These are phyloP conservation scores for Oophaga pumilio DNA, from an alignment of 2,113 vertebrate species.

Conservation along the genomic window DNA sequence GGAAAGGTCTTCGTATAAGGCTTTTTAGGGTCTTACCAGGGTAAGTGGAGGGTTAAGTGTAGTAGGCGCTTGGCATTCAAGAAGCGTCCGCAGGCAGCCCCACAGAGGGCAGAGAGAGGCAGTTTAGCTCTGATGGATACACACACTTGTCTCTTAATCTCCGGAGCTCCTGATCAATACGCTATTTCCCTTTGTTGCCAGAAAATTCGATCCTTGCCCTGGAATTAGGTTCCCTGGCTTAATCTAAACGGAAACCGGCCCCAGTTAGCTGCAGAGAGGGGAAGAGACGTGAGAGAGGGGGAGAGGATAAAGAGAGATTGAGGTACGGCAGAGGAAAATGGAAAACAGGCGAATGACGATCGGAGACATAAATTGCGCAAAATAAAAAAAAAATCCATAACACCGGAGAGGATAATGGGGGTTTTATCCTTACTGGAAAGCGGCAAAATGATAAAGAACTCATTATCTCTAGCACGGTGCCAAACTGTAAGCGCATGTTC, in stretches of 20 bases:
- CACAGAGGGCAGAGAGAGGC: slow-evolving; percentile 81
- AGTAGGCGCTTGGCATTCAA: slow-evolving; percentile 60
- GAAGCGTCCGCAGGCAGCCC: slow-evolving; percentile 60
- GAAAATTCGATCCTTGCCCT: slow-evolving; percentile 96
- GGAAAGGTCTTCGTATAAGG: slow-evolving; percentile 33
- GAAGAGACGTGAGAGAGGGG: slow-evolving; percentile 60
- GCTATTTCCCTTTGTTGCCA: slow-evolving; percentile 99
- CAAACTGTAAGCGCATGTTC: no score
- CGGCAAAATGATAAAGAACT: background rate
- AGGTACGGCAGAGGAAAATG: slow-evolving; percentile 5
- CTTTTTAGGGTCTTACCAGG: slow-evolving; percentile 59
- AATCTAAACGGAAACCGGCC: slow-evolving; percentile 91
- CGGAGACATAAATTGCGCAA: background rate
- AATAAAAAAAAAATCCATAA: background rate
- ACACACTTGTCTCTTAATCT: slow-evolving; percentile 97
- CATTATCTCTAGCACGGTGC: background rate
- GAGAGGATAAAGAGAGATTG: slow-evolving; percentile 46
- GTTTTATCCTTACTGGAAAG: background rate
- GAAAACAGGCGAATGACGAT: background rate
- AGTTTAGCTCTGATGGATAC: slow-evolving; percentile 93
- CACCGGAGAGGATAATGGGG: background rate
- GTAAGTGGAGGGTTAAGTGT: slow-evolving; percentile 66
- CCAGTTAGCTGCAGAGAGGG: slow-evolving; percentile 65
- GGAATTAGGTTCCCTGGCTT: slow-evolving; percentile 96
- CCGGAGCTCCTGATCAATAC: slow-evolving; percentile 94